Percentiles rank a stretch among this genome's conserved stretches.
phyloP scores from a whole-genome alignment of 1,140 invertebrate genomes.

The Musca domestica region DNA sequence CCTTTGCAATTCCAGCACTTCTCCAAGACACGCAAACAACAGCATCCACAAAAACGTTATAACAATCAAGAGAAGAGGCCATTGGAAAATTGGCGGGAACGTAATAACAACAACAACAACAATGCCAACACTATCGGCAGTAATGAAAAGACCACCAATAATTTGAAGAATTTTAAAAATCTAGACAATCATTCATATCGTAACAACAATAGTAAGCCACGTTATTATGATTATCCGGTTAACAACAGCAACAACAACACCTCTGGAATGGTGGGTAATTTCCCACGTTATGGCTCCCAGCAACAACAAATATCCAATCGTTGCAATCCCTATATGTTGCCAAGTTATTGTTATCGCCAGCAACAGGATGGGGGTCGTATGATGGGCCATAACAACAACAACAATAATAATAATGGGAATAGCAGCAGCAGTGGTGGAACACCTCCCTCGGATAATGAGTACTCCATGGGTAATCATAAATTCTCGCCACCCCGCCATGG shows the following conservation, averaged over 20 bases:
- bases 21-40: conserved; percentile 23
- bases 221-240: conserved; percentile 38
- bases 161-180: conserved; percentile 16
- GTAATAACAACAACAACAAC: conserved; percentile 30
- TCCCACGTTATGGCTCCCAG: neutral
- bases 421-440: conserved; percentile 40
- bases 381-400: neutral
- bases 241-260: conserved; percentile 22
- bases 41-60: conserved; percentile 25
- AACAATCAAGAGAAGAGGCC: conserved; percentile 33
- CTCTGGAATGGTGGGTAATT: conserved; percentile 17
- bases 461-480: neutral
- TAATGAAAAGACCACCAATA: conserved; percentile 7
- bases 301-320: conserved; percentile 22
- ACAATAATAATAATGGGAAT: conserved; percentile 9
- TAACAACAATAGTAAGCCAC: conserved; percentile 45
- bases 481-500: neutral
- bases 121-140: neutral
- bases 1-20: no score
- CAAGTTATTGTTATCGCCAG: neutral
- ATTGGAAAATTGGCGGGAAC: conserved; percentile 49
- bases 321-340: conserved; percentile 26
- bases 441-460: conserved; percentile 45
- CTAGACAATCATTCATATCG: conserved; percentile 30
- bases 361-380: neutral